Evolutionary conservation across 2,797 vertebrate species (phyloP).

Genomic region (Champsocephalus gunnari): DNA sequence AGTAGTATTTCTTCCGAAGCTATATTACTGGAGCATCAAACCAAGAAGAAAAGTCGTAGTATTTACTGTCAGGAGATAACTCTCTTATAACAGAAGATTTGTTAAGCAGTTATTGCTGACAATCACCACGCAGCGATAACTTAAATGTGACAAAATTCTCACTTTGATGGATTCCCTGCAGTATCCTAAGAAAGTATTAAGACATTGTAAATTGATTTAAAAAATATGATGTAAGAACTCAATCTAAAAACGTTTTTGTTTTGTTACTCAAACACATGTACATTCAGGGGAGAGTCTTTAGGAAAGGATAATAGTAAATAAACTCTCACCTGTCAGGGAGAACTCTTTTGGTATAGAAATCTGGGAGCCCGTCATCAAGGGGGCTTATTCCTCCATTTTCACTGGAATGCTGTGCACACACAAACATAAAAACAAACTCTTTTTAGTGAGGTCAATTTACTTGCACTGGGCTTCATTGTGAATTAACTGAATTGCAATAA

Average conservation of each 20-base stretch:
- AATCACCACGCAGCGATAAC: not conserved
- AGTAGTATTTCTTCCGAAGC: too few relatives aligned
- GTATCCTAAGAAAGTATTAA: not conserved
- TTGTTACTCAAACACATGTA: not conserved
- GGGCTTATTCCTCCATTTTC: constrained; percentile 87
- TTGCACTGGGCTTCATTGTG: constrained; percentile 43
- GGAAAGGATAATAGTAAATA: not conserved
- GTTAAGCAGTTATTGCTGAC: constrained; percentile 4
- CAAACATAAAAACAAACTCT: constrained; percentile 8
- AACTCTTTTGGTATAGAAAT: constrained; percentile 90
- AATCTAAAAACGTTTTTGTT: not conserved
- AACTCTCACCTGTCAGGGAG: constrained; percentile 84
- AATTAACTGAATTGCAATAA: constrained; percentile 61
- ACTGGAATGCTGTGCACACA: constrained; percentile 75
- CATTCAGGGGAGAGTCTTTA: not conserved
- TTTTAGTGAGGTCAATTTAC: constrained; percentile 34
- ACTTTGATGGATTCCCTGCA: constrained; percentile 14
- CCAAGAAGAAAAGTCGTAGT: not conserved
- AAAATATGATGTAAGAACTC: not conserved
- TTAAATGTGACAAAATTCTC: constrained; percentile 1
- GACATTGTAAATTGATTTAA: not conserved
- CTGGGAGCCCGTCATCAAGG: constrained; percentile 89
- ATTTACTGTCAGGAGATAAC: not conserved
- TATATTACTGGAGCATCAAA: not conserved
- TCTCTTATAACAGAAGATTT: constrained; percentile 5